Evolutionary conservation across 2,113 vertebrate genomes (phyloP), one percentile per base, ranked within the genome.

Genomic region (Percina caprodes): DNA sequence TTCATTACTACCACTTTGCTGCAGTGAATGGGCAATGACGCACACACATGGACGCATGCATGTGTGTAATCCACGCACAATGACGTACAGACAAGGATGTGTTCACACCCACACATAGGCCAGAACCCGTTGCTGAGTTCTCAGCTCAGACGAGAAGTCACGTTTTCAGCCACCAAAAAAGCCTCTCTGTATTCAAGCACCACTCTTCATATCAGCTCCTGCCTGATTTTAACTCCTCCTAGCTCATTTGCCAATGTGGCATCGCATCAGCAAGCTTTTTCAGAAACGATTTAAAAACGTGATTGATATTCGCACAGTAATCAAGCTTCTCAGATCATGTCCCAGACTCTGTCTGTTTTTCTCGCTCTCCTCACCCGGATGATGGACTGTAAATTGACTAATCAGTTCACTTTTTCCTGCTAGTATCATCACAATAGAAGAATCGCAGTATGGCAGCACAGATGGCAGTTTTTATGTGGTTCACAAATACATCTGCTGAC

Each of bases 1-100:
- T 74, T 84, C 89, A 86, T 35, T 26, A 76, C 77, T 26, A 10
- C 62, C 62, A 56, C 71, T 76, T 62, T 4, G 74, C 80, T 55
- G 83, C 63, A 62, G 69, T 80, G 88, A 93, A 90, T 89, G 85
- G 88, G 39, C 63, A 9, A 23, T 90, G 86, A 93, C 85, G 87
- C 88, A 91, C 79, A 91, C 80, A 70, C 19, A n/a, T 14, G 7
- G 75, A 80, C 72, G 61, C 42, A 83, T 2, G 14, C 10, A 26
- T 54, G 74, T 66, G 80, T 33, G 72, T 46, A 42, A 26, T 72
- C 26, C 13, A 14, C 39, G 55, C 69, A 59, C 5, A 48, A 56
- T 0, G 59, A 79, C 10, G 6, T n/a, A 63, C 68, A 33, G 77
- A 35, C 82, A 23, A 39, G 79, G 80, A 78, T 60, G 3, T 21